Percentiles rank a stretch among this genome's conserved stretches.
Conservation (phyloP, 2,797 vertebrate species). For the Lepidocolaptes lacrymiger region DNA sequence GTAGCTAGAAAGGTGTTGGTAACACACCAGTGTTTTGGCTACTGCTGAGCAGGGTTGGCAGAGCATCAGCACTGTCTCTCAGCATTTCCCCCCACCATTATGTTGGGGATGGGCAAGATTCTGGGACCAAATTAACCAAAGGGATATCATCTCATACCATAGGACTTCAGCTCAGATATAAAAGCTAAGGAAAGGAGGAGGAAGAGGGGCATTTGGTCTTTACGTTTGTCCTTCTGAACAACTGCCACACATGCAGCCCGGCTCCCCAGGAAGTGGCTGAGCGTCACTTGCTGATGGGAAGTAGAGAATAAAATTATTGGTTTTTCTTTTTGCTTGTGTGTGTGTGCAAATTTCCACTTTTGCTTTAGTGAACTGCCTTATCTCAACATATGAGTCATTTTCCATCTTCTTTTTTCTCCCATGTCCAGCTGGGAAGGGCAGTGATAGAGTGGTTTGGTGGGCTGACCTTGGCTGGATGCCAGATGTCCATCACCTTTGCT, state of each 20-base stretch:
- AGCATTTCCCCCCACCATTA: neutral
- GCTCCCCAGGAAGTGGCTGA: neutral
- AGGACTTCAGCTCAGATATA: neutral
- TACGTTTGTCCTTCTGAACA: neutral
- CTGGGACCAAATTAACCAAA: neutral
- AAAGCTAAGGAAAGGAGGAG: neutral
- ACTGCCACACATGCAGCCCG: neutral
- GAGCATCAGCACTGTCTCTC: neutral
- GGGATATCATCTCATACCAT: neutral
- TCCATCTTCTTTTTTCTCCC: neutral
- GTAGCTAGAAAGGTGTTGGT: neutral
- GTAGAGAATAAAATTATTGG: neutral
- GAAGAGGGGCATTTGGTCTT: neutral
- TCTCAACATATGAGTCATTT: neutral
- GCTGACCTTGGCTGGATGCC: neutral
- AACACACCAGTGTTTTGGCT: neutral
- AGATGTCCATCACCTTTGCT: neutral
- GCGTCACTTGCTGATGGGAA: neutral
- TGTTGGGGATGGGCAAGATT: neutral
- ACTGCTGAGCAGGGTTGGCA: neutral
- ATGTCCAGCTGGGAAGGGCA: neutral
- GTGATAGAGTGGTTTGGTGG: accelerated
- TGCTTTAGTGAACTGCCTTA: neutral
- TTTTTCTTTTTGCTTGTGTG: neutral
- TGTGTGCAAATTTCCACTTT: neutral